Base-by-base conservation (phyloP, 2,888 invertebrate species). In the Lysandra bellargus region DNA sequence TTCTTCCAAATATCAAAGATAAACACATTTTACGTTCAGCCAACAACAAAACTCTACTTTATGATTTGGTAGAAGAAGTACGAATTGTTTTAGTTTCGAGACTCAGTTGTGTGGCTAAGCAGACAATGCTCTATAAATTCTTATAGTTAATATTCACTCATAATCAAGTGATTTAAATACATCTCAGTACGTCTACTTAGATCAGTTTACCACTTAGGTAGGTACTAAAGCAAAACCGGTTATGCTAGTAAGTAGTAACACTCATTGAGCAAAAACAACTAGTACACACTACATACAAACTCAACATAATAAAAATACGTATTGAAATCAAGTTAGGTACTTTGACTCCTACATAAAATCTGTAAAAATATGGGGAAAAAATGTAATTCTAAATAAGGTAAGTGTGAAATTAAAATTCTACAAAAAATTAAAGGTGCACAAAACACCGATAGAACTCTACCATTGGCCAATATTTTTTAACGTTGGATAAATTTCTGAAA, bases 161-260 rank as follows among this genome's bases (percentile, higher is more conserved):
- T n/a, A n/a, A 9, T n/a, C 60, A 17, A 60, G 60, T n/a, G 60
- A 60, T 60, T 60, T 5, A 61, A 61, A 23, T n/a, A 61, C 61
- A 61, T 23, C 23, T 61, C 61, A 61, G 61, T 23, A n/a, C 23
- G 23, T 23, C 23, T 23, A 23, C 61, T 61, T 23, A 61, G 2
- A 61, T 61, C n/a, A 61, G 60, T 61, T 61, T 61, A 61, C n/a
- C 14, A 61, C n/a, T 6, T 61, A n/a, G 61, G 61, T 61, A 61
- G 61, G 61, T 61, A 61, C 23, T 61, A 23, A 23, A 61, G 61
- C 2, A 23, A 23, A 61, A 61, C 61, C 61, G 61, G 61, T 61
- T 61, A 7, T 61, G 61, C 23, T n/a, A 23, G 61, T 23, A 23
- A 57, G 17, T n/a, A 23, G 61, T 23, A 23, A 57, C 57, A 57